A percentile compares a stretch with the other conserved stretches of the same genome.
These are phyloP conservation scores for Phoenicopterus ruber DNA, from an alignment of 2,113 vertebrate species.

Conservation along the genomic window DNA sequence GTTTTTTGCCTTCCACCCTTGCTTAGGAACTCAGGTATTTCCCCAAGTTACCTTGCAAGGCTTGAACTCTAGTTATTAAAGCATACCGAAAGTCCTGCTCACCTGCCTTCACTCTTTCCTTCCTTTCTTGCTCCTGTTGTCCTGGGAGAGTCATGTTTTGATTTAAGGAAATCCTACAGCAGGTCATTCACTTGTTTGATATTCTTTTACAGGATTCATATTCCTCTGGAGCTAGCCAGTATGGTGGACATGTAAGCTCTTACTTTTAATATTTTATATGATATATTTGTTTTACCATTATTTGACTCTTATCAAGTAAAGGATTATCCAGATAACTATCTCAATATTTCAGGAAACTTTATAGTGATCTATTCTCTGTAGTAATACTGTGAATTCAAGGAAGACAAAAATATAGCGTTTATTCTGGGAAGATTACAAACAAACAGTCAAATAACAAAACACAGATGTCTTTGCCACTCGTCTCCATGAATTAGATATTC, in stretches of 20 bases:
- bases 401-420: background rate
- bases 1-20: background rate
- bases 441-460: background rate
- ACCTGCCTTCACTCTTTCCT: background rate
- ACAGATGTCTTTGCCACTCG: background rate
- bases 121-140: background rate
- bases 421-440: background rate
- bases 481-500: background rate
- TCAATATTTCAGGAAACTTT: background rate
- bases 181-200: background rate
- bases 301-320: background rate
- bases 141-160: background rate
- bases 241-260: slow-evolving; percentile 32
- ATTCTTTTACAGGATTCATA: slow-evolving; percentile 35
- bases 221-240: slow-evolving; percentile 42
- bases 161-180: background rate
- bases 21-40: background rate
- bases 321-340: background rate
- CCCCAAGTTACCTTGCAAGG: background rate
- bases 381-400: background rate
- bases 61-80: background rate
- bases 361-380: background rate
- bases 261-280: background rate
- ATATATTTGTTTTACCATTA: background rate
- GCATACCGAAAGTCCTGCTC: background rate